phyloP scores from a whole-genome alignment of 2,113 vertebrate species.

The Phocoena phocoena region DNA sequence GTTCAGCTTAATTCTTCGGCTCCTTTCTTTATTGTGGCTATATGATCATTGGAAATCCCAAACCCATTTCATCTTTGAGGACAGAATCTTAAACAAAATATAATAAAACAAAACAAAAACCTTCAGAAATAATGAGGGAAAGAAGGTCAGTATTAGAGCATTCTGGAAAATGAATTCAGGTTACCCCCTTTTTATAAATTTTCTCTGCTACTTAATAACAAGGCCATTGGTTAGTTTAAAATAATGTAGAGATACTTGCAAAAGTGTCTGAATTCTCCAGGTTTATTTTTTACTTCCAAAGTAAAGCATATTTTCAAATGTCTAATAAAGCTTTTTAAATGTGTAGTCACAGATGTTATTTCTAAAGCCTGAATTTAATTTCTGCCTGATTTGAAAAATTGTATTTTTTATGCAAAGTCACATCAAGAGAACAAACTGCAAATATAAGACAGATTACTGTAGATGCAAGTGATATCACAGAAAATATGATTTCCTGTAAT shows the following conservation, averaged over 20 bases:
- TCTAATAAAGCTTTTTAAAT: constrained; percentile 72
- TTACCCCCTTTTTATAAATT: background rate
- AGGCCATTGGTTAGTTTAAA: background rate
- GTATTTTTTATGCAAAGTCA: constrained; percentile 71
- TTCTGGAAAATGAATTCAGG: background rate
- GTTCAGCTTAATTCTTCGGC: background rate
- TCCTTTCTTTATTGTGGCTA: background rate
- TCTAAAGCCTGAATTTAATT: constrained; percentile 69
- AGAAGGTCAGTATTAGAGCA: fast-evolving
- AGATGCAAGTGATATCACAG: background rate
- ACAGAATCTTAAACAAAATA: background rate
- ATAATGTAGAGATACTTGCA: background rate
- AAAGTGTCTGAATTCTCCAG: background rate
- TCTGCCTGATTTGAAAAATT: constrained; percentile 58
- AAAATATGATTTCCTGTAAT: constrained; percentile 19
- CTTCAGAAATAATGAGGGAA: background rate
- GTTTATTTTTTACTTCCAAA: background rate
- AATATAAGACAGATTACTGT: constrained; percentile 52
- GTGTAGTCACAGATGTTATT: constrained; percentile 76
- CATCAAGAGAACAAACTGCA: constrained; percentile 62
- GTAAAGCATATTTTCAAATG: constrained; percentile 41
- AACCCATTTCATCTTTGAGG: background rate
- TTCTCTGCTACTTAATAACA: constrained; percentile 7
- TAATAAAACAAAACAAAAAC: background rate
- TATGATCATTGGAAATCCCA: background rate